Percentiles rank a stretch among this genome's conserved stretches.
Conservation (phyloP, 2,888 invertebrate species). For the Crocallis elinguaria region DNA sequence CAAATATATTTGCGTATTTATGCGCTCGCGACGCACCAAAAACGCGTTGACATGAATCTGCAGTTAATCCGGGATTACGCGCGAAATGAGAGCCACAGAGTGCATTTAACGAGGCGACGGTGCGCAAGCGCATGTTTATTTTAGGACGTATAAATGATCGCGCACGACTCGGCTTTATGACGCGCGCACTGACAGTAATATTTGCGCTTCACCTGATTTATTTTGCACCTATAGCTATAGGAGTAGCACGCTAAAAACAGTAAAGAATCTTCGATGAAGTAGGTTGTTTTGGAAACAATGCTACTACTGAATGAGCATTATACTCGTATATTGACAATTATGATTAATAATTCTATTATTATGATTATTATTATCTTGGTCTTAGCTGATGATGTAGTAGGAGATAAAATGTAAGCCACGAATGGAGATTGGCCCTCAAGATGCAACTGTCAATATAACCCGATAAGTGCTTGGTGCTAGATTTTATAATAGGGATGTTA, state of each 20-base stretch:
- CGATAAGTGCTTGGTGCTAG: no score
- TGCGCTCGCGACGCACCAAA: constrained; percentile 63
- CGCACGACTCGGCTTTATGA: constrained; percentile 67
- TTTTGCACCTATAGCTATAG: constrained; percentile 42
- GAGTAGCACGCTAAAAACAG: no score
- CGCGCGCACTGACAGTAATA: constrained; percentile 68
- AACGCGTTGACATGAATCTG: constrained; percentile 68
- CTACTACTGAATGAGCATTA: no score
- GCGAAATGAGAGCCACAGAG: constrained; percentile 46
- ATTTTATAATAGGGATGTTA: no score
- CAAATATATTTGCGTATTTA: constrained; percentile 63
- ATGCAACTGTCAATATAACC: no score
- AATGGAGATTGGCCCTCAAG: no score
- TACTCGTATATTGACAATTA: no score
- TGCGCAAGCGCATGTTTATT: constrained; percentile 51
- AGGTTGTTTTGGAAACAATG: no score
- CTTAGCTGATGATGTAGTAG: no score
- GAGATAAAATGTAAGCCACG: no score
- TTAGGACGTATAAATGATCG: constrained; percentile 50
- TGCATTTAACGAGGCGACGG: constrained; percentile 66
- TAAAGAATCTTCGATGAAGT: not conserved
- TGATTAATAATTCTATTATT: no score
- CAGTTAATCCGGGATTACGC: constrained; percentile 65
- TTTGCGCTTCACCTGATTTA: constrained; percentile 75
- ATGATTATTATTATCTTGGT: no score